A percentile compares a stretch with the other conserved stretches of the same genome.
Conservation (phyloP, 2,888 invertebrate genomes). For the Athripsodes cinereus region DNA sequence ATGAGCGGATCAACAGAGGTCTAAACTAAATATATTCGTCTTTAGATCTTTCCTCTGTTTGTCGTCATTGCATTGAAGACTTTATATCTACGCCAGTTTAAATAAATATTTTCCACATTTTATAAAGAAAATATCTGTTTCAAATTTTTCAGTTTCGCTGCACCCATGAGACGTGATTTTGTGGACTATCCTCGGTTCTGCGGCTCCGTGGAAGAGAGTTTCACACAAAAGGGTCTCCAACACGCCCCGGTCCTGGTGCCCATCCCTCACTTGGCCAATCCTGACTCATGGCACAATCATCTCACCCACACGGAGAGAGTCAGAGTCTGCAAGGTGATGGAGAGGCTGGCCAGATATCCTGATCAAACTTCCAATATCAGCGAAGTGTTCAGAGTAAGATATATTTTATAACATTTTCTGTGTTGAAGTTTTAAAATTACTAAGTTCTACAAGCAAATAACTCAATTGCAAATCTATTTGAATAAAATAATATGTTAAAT, state of each 20-base stretch:
- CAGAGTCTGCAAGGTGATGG: conserved; percentile 56
- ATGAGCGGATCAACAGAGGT: too few relatives aligned
- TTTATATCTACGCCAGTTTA: too few relatives aligned
- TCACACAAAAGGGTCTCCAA: conserved; percentile 58
- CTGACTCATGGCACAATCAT: conserved; percentile 57
- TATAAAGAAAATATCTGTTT: too few relatives aligned
- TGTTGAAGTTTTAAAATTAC: too few relatives aligned
- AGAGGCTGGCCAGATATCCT: conserved; percentile 59
- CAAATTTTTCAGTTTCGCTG: conserved; percentile 54
- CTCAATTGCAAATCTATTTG: too few relatives aligned
- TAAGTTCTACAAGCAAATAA: too few relatives aligned
- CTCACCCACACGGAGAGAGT: conserved; percentile 69
- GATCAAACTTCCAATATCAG: conserved; percentile 63
- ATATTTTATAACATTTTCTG: too few relatives aligned
- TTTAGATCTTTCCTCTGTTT: too few relatives aligned
- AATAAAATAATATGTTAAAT: too few relatives aligned
- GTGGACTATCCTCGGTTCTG: conserved; percentile 66
- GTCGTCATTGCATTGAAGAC: too few relatives aligned
- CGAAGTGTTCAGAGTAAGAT: conserved; percentile 58
- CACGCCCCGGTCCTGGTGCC: conserved; percentile 64
- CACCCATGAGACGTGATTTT: conserved; percentile 52
- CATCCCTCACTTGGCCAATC: conserved; percentile 61
- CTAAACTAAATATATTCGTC: too few relatives aligned
- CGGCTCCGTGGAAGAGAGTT: conserved; percentile 61
- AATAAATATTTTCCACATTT: conserved; percentile 1